A percentile compares a stretch with the other conserved stretches of the same genome.
Conservation (phyloP, 2,888 invertebrate genomes). For the Leptothorax acervorum region DNA sequence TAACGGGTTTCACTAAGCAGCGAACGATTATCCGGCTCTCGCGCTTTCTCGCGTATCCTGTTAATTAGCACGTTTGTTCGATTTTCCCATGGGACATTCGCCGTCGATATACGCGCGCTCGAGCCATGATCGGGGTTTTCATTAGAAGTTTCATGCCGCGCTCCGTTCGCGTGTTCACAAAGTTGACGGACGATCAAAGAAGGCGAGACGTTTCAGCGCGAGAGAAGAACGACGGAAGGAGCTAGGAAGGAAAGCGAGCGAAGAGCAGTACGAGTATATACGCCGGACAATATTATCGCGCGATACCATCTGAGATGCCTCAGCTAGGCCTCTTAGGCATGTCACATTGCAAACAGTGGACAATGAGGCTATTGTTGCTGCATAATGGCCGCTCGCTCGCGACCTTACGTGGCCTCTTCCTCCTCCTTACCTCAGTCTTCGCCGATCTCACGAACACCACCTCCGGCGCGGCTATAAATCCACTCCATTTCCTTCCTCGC, state of each 20-base stretch:
- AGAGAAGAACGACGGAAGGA: constrained; percentile 69
- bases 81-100: constrained; percentile 18
- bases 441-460: constrained; percentile 60
- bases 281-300: constrained; percentile 81
- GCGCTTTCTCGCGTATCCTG: neutral
- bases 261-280: constrained; percentile 59
- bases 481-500: constrained; percentile 49
- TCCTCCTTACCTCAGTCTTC: constrained; percentile 63
- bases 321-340: constrained; percentile 75
- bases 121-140: constrained; percentile 30
- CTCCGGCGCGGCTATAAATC: constrained; percentile 50
- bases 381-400: constrained; percentile 79
- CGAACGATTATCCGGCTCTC: neutral
- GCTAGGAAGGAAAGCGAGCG: constrained; percentile 69
- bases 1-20: neutral
- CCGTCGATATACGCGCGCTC: constrained; percentile 1
- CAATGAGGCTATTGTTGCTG: constrained; percentile 84
- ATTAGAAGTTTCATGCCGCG: constrained; percentile 16
- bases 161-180: constrained; percentile 5
- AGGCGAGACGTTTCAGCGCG: constrained; percentile 60
- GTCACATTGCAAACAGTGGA: constrained; percentile 79
- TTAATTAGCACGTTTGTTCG: constrained; percentile 44
- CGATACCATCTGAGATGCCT: constrained; percentile 81
- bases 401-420: constrained; percentile 79
- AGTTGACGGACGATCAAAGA: constrained; percentile 56